These are phyloP conservation scores for Phrixothrix hirtus DNA, from an alignment of 2,888 invertebrate species.

Conservation along the genomic window DNA sequence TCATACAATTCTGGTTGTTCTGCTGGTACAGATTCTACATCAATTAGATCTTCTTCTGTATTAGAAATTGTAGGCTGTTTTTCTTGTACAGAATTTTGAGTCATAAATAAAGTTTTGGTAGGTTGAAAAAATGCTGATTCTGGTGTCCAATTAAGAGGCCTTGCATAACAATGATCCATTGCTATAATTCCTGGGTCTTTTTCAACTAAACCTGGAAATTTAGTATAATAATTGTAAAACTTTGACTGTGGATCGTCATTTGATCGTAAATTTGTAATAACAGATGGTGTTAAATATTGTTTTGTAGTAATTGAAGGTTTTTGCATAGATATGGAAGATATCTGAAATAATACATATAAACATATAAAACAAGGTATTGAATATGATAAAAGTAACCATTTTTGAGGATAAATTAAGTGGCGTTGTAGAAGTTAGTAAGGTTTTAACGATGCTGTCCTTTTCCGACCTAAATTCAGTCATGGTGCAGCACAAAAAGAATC, in stretches of 20 bases:
- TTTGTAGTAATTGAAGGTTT: no score
- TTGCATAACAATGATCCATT: slow-evolving; percentile 74
- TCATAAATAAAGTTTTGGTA: slow-evolving; percentile 59
- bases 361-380: no score
- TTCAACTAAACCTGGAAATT: slow-evolving; percentile 16
- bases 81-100: slow-evolving; percentile 37
- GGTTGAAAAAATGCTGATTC: slow-evolving; percentile 67
- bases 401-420: slow-evolving; percentile 7
- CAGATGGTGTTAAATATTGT: no score
- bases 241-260: no score
- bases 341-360: no score
- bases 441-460: slow-evolving; percentile 17
- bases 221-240: no score
- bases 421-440: slow-evolving; percentile 12
- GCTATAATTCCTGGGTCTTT: slow-evolving; percentile 47
- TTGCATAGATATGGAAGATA: no score
- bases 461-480: slow-evolving; percentile 2
- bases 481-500: no score
- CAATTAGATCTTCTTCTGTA: slow-evolving; percentile 53
- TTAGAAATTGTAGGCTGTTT: slow-evolving; percentile 41
- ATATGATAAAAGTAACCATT: no score
- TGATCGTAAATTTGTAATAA: no score
- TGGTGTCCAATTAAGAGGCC: slow-evolving; percentile 70
- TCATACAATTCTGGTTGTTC: slow-evolving; percentile 62
- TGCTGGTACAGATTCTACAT: slow-evolving; percentile 55